Evolutionary conservation across 2,888 invertebrate species (phyloP).

Genomic region (Brenthis daphne): DNA sequence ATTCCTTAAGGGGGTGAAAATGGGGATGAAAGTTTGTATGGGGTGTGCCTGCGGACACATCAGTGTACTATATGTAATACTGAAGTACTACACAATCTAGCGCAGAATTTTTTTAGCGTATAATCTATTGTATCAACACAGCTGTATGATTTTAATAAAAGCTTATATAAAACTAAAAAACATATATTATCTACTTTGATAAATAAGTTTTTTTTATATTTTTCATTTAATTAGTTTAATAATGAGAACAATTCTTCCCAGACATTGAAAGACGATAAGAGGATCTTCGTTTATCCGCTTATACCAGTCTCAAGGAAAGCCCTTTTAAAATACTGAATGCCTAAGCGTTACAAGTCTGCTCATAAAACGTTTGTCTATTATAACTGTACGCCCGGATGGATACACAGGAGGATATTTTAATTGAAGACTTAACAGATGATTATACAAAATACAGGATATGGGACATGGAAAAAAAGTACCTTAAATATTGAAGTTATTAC

Average conservation of each 20-base stretch:
- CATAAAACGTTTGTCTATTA: constrained; percentile 1
- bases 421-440: no score
- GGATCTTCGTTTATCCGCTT: constrained; percentile 29
- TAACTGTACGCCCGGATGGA: not conserved
- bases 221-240: constrained; percentile 19
- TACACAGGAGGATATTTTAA: no score
- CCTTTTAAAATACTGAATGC: constrained; percentile 8
- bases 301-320: constrained; percentile 10
- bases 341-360: constrained; percentile 1
- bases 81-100: no score
- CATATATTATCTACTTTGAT: not conserved
- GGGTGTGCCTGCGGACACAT: no score
- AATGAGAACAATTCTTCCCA: constrained; percentile 8
- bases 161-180: not conserved
- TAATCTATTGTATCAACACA: not conserved
- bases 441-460: no score
- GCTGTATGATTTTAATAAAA: not conserved
- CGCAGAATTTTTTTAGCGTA: no score
- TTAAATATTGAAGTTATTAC: no score
- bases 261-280: constrained; percentile 17
- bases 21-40: no score
- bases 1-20: no score
- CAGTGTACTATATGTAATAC: no score
- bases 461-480: no score
- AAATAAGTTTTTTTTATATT: constrained; percentile 3